Conservation (phyloP, 2,113 vertebrate species). For the Gnathonemus echidnorhynchus region DNA sequence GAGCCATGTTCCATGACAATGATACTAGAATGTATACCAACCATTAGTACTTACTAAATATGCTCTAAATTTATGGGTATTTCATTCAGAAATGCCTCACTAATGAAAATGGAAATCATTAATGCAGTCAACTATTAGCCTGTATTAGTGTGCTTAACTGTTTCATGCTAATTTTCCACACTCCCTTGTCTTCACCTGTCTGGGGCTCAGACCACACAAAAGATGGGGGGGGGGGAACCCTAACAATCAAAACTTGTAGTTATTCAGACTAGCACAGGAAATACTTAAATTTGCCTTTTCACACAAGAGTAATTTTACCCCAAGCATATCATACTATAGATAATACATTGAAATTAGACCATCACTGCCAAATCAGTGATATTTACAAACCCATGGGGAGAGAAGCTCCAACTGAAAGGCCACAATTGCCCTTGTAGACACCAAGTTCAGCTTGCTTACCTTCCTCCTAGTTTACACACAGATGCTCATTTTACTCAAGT, state of each 20-base stretch:
- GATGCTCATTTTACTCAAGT: not conserved
- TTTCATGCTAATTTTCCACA: not conserved
- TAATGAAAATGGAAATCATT: not conserved
- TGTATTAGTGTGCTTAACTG: not conserved
- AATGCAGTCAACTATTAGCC: not conserved
- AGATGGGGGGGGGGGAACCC: too few species aligned
- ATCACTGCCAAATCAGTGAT: not conserved
- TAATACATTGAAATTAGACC: not conserved
- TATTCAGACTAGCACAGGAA: not conserved
- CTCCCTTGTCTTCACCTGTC: too few species aligned
- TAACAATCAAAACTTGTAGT: not conserved
- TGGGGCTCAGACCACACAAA: too few species aligned
- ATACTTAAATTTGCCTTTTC: not conserved
- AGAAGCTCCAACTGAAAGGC: not conserved
- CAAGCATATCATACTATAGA: not conserved
- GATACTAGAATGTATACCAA: not conserved
- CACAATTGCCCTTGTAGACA: not conserved
- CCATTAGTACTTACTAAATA: not conserved
- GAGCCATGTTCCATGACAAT: not conserved
- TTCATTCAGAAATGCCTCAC: not conserved
- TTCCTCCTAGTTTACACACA: not conserved
- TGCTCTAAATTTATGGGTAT: not conserved
- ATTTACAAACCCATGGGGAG: not conserved
- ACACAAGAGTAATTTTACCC: not conserved
- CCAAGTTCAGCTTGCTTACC: not conserved